Conservation (phyloP, 1,140 invertebrate species). For the Laupala kohalensis region DNA sequence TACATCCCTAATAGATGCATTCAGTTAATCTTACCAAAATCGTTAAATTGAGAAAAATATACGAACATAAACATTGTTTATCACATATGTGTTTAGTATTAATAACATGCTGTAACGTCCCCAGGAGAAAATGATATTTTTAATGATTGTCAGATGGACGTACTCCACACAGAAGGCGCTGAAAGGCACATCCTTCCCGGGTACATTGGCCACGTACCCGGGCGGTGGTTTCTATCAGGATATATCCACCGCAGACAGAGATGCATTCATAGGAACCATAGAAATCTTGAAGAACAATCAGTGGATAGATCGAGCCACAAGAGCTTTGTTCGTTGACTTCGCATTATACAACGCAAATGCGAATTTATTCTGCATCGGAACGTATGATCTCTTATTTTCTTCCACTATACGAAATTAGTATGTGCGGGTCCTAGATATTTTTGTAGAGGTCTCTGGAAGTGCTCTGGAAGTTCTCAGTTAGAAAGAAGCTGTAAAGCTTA, state of each 20-base stretch:
- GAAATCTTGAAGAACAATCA: conserved; percentile 40
- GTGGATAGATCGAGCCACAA: conserved; percentile 54
- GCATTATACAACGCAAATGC: conserved; percentile 63
- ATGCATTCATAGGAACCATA: conserved; percentile 31
- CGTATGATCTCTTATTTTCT: too few relatives aligned
- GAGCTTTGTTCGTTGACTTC: conserved; percentile 59
- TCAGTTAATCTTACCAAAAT: too few relatives aligned
- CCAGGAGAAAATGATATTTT: background rate
- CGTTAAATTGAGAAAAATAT: too few relatives aligned
- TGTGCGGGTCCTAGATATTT: too few relatives aligned
- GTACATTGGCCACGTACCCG: background rate
- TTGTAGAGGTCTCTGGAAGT: too few relatives aligned
- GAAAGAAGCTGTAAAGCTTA: too few relatives aligned
- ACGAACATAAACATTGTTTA: too few relatives aligned
- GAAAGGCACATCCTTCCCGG: background rate
- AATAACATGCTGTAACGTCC: too few relatives aligned
- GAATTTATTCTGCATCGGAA: conserved; percentile 59
- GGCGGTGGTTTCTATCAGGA: conserved; percentile 4
- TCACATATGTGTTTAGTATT: too few relatives aligned
- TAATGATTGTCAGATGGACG: conserved; percentile 2
- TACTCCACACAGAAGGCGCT: background rate
- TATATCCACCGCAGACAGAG: background rate
- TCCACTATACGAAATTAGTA: too few relatives aligned
- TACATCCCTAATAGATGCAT: too few relatives aligned
- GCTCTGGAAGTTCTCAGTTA: too few relatives aligned